A percentile compares a stretch with the other conserved stretches of the same genome.
Evolutionary conservation across 2,113 vertebrate genomes (phyloP).

Genomic region (Leptosomus discolor): DNA sequence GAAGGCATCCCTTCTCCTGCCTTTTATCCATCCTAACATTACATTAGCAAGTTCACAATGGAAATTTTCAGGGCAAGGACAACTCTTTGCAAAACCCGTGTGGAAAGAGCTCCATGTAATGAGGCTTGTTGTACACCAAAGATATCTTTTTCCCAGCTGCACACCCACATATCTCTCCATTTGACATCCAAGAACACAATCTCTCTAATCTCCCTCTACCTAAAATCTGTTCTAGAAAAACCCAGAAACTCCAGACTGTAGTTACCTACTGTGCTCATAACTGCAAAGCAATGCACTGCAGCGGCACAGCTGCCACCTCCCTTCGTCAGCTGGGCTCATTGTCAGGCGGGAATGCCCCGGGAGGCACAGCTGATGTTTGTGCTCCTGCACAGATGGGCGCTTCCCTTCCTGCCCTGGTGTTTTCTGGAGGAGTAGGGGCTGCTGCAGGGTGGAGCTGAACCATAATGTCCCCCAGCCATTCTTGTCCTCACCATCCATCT

Average conservation of each 20-base stretch:
- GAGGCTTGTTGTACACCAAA: background rate
- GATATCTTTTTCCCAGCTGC: background rate
- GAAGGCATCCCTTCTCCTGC: background rate
- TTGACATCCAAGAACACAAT: background rate
- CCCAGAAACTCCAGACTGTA: background rate
- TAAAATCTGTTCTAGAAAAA: background rate
- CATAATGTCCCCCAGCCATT: background rate
- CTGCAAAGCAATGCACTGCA: background rate
- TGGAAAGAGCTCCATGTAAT: background rate
- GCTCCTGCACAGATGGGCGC: constrained; percentile 38
- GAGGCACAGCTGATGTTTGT: constrained; percentile 46
- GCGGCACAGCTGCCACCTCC: constrained; percentile 29
- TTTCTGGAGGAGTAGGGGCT: background rate
- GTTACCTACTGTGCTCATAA: background rate
- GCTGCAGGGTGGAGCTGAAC: background rate
- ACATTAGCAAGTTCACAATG: background rate
- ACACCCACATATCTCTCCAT: background rate
- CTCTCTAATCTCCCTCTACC: accelerated
- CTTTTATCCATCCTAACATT: background rate
- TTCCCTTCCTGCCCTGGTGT: background rate
- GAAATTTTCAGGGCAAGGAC: background rate
- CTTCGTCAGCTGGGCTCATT: constrained; percentile 19
- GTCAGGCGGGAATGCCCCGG: background rate
- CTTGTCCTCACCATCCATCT: background rate
- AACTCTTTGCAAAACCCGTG: background rate